phyloP scores from a whole-genome alignment of 2,888 invertebrate species.

The Fragum sueziense region DNA sequence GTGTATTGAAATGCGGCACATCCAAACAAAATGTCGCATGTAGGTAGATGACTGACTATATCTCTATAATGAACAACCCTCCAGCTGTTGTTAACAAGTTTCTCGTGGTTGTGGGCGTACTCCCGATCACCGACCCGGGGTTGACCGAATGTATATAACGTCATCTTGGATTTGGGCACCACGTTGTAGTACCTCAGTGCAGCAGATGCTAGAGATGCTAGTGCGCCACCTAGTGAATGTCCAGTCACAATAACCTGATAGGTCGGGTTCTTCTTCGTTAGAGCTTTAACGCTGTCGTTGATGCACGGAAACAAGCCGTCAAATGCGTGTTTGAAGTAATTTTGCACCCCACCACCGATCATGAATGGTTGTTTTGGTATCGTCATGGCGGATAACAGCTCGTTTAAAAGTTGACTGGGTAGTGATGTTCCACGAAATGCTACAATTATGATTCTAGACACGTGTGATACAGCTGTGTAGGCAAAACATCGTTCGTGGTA shows the following conservation, averaged over 20 bases:
- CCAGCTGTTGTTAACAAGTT: slow-evolving; percentile 46
- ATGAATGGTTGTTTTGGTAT: slow-evolving; percentile 16
- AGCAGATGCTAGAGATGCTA: slow-evolving; percentile 40
- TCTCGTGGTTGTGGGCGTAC: slow-evolving; percentile 39
- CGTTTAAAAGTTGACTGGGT: slow-evolving; percentile 24
- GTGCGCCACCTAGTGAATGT: slow-evolving; percentile 50
- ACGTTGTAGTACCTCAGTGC: slow-evolving; percentile 30
- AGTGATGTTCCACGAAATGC: slow-evolving; percentile 34
- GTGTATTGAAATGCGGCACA: slow-evolving; percentile 11
- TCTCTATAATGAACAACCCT: slow-evolving; percentile 50
- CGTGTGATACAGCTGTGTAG: slow-evolving; percentile 32
- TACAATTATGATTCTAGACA: slow-evolving; percentile 22
- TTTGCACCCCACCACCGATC: slow-evolving; percentile 40
- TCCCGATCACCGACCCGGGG: slow-evolving; percentile 48
- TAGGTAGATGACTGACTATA: slow-evolving; percentile 39
- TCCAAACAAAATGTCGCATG: slow-evolving; percentile 10
- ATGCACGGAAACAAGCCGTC: slow-evolving; percentile 38
- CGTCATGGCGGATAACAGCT: slow-evolving; percentile 6
- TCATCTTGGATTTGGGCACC: slow-evolving; percentile 13
- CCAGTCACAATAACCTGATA: slow-evolving; percentile 45
- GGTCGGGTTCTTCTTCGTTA: slow-evolving; percentile 27
- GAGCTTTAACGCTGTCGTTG: neutral
- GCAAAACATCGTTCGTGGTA: slow-evolving; percentile 36
- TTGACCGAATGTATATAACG: slow-evolving; percentile 47
- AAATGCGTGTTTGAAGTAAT: slow-evolving; percentile 45